These are phyloP conservation scores for Noctua janthina DNA, from an alignment of 2,888 invertebrate species.

Conservation along the genomic window DNA sequence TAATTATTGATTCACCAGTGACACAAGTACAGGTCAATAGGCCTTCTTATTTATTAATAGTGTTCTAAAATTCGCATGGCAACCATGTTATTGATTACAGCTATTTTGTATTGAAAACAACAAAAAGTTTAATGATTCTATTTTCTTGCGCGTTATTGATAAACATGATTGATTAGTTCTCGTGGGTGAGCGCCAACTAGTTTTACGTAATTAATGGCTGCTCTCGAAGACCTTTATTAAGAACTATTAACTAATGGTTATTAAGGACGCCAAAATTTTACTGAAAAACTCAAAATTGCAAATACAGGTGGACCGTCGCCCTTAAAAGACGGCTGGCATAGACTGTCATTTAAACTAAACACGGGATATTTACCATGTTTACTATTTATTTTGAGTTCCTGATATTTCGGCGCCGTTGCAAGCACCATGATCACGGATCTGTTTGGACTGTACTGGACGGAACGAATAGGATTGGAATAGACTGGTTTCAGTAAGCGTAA, in stretches of 20 bases:
- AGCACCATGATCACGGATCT: no score
- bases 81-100: constrained; percentile 34
- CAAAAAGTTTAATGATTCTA: constrained; percentile 57
- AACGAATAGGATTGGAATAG: no score
- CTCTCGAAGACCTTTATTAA: constrained; percentile 1
- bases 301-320: no score
- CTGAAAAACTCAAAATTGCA: background rate
- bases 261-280: background rate
- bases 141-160: constrained; percentile 58
- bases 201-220: constrained; percentile 35
- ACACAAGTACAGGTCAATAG: constrained; percentile 15
- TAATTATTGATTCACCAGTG: background rate
- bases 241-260: constrained; percentile 12
- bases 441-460: no score
- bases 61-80: constrained; percentile 9
- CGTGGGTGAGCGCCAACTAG: constrained; percentile 46
- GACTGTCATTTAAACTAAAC: no score
- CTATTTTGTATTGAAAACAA: constrained; percentile 21
- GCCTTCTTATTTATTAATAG: background rate
- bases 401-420: no score
- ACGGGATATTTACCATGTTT: no score
- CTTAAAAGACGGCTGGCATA: background rate
- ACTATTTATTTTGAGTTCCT: no score
- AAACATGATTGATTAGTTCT: constrained; percentile 56
- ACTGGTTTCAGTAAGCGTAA: no score